These are phyloP conservation scores for Tapera naevia DNA, from an alignment of 2,797 vertebrate species.

Conservation along the genomic window DNA sequence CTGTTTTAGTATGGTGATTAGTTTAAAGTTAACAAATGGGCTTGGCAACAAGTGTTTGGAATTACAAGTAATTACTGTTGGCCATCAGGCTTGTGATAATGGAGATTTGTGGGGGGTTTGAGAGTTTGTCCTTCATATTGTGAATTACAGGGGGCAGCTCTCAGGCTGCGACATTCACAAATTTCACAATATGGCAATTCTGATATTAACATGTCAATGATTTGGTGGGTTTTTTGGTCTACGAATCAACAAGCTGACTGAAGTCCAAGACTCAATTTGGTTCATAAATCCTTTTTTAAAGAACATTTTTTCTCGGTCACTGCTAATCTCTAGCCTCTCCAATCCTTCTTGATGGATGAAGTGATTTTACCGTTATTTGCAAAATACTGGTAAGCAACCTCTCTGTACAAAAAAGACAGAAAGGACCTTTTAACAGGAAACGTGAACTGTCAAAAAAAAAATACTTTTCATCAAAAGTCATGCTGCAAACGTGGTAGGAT, in stretches of 20 bases:
- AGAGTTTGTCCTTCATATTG: neutral
- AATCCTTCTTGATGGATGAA: neutral
- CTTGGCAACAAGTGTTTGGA: neutral
- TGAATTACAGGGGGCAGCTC: fast-evolving
- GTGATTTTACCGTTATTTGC: neutral
- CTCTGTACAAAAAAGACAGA: neutral
- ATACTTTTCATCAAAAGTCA: neutral
- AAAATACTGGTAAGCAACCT: neutral
- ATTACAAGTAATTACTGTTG: neutral
- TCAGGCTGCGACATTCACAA: neutral
- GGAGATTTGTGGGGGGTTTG: neutral
- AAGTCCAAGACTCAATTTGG: neutral
- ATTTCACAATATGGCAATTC: neutral
- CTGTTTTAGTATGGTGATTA: neutral
- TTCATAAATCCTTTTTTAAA: neutral
- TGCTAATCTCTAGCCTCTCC: neutral
- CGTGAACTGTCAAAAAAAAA: neutral
- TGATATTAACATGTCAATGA: neutral
- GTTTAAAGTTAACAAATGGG: neutral
- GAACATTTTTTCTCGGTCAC: fast-evolving
- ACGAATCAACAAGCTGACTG: neutral
- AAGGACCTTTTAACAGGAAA: neutral
- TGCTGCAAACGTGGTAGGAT: neutral
- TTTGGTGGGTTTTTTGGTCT: neutral
- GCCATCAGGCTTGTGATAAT: neutral